Conservation (phyloP, 1,140 invertebrate species). For the Aphelenchoides fujianensis region DNA sequence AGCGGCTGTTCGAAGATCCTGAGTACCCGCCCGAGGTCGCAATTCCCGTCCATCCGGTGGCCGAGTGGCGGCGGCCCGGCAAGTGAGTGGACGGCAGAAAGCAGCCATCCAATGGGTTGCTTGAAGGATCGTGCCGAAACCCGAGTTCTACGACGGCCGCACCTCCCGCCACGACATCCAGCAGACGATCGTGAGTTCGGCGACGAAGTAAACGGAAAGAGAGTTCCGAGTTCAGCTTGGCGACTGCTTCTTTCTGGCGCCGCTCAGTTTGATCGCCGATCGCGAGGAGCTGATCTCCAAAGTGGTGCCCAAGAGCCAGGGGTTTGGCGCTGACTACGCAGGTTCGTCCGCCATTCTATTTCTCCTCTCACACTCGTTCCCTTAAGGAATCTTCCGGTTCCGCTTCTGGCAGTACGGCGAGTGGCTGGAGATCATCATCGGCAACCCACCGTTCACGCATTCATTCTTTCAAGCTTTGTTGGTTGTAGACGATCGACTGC, state of each 20-base stretch:
- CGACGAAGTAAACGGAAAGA: background rate
- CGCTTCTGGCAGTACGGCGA: conserved; percentile 11
- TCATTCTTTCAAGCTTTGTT: background rate
- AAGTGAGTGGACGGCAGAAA: background rate
- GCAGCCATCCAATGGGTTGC: background rate
- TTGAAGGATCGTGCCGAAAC: background rate
- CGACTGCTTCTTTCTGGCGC: conserved; percentile 20
- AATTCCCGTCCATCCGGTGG: background rate
- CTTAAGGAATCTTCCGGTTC: conserved; percentile 20
- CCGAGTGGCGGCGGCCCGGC: conserved; percentile 13
- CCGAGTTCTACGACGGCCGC: background rate
- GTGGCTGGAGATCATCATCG: conserved; percentile 15
- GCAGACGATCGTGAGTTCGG: background rate
- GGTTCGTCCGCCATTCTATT: conserved; percentile 9
- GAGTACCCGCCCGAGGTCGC: conserved; percentile 15
- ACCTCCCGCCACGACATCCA: conserved; percentile 19
- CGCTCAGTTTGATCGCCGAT: conserved; percentile 18
- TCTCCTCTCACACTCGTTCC: background rate
- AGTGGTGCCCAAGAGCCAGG: conserved; percentile 6
- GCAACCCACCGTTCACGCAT: background rate
- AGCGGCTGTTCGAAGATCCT: conserved; percentile 18
- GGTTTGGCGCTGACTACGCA: conserved; percentile 12
- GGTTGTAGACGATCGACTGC: conserved; percentile 10
- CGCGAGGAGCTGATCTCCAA: background rate
- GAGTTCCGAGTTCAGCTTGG: background rate